Base-by-base conservation (phyloP, 2,797 vertebrate species). In the Rhodeus uyekii region DNA sequence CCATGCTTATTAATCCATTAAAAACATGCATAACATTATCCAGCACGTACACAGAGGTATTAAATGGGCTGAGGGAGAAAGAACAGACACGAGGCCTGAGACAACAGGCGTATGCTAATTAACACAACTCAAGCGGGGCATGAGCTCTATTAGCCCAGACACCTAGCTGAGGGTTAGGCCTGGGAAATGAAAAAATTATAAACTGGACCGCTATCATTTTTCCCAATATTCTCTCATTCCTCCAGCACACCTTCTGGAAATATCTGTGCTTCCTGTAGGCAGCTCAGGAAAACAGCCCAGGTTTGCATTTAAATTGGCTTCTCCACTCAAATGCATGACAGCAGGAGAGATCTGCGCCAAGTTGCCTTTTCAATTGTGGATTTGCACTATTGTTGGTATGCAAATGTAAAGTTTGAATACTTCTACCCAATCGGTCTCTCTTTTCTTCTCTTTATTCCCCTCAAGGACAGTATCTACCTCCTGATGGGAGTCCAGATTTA, bases 351-450 rank as follows among this genome's bases (percentile, higher is more conserved):
- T 78, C 80, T 84, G 77, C 63, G 74, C 48, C 76, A 84, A 80
- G 80, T 48, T 75, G 65, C 75, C 77, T 69, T 84, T 75, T 71
- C 78, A 78, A 74, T 73, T 82, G 71, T 83, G 83, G 74, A 87
- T 86, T 84, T 64, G n/a, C n/a, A n/a, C n/a, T n/a, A n/a, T n/a
- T n/a, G 67, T 58, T 46, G 71, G 87, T 80, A 84, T 86, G 75
- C 82, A 82, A 82, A 84, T 80, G 32, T 64, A 39, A 68, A n/a
- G 67, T 53, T 42, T 69, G 75, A 76, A 36, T 72, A 67, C 29
- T 58, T 38, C 83, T 36, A 22, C 63, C 14, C 18, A 48, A 48
- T 53, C 61, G 63, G 65, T 44, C 74, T 64, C 53, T 10, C 34
- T 75, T 53, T 34, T 22, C 3, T 44, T 65, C 36, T 71, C 29